A percentile compares a stretch with the other conserved stretches of the same genome.
These are phyloP conservation scores for Tridacna crocea DNA, from an alignment of 2,888 invertebrate species.

Conservation along the genomic window DNA sequence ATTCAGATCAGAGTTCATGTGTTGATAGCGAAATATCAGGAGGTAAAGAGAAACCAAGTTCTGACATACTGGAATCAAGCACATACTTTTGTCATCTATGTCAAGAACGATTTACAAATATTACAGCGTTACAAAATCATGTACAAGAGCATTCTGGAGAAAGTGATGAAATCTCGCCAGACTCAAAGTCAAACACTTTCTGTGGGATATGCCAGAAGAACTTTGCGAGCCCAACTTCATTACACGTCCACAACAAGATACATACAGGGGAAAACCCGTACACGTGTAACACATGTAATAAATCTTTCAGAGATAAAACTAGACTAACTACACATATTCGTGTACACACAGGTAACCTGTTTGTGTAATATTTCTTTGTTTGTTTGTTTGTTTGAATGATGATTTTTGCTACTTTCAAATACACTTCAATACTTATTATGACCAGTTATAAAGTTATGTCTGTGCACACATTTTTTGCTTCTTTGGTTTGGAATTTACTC, in stretches of 20 bases:
- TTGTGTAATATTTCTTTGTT: too few relatives aligned
- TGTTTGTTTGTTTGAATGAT: too few relatives aligned
- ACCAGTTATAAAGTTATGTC: too few relatives aligned
- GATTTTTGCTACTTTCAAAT: too few relatives aligned
- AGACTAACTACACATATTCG: constrained; percentile 45
- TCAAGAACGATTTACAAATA: constrained; percentile 39
- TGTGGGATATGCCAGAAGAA: constrained; percentile 31
- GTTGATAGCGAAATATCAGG: constrained; percentile 10
- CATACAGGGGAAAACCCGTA: constrained; percentile 45
- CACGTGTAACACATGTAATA: constrained; percentile 34
- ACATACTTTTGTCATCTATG: constrained; percentile 55
- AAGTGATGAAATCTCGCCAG: background rate
- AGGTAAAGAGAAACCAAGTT: background rate
- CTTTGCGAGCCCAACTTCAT: constrained; percentile 33
- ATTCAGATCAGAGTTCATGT: background rate
- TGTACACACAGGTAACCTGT: constrained; percentile 36
- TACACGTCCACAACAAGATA: constrained; percentile 39
- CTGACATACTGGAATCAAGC: constrained; percentile 17
- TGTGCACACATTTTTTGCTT: too few relatives aligned
- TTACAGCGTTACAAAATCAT: constrained; percentile 35
- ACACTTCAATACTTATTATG: too few relatives aligned
- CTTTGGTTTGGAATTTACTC: too few relatives aligned
- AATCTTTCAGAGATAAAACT: constrained; percentile 45
- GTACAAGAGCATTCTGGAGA: constrained; percentile 30
- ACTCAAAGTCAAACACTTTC: constrained; percentile 1